Evolutionary conservation across 2,113 vertebrate species (phyloP).

Genomic region (Halcyon senegalensis): DNA sequence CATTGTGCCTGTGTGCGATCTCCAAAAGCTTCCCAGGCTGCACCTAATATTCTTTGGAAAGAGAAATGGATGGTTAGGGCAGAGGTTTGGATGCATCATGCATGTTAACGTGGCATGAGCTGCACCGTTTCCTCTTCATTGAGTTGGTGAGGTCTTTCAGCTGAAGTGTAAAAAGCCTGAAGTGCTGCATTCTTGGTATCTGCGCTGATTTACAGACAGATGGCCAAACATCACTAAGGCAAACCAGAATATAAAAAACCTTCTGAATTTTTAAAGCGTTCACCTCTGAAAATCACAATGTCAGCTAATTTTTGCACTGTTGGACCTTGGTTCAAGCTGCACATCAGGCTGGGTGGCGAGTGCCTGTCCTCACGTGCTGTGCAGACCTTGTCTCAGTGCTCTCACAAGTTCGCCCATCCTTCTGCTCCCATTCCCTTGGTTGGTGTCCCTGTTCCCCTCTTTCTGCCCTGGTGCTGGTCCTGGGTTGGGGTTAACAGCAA

Average conservation of each 20-base stretch:
- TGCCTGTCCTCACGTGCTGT: fast-evolving
- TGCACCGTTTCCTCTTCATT: background rate
- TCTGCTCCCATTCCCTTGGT: background rate
- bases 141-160: background rate
- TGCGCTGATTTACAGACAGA: background rate
- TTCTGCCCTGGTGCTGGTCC: background rate
- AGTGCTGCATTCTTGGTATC: background rate
- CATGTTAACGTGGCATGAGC: background rate
- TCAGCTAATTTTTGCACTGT: background rate
- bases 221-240: background rate
- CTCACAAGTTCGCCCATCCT: background rate
- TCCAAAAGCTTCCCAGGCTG: background rate
- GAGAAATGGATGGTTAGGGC: background rate
- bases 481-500: fast-evolving
- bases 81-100: background rate
- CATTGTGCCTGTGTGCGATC: background rate
- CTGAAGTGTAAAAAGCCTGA: background rate
- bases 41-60: background rate
- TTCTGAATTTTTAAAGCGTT: background rate
- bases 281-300: background rate
- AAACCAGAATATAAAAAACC: background rate
- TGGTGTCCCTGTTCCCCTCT: fast-evolving
- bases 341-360: fast-evolving
- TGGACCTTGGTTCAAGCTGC: fast-evolving
- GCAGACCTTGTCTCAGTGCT: background rate